Evolutionary conservation across 1,140 invertebrate species (phyloP).

Genomic region (Drosophila punjabiensis): DNA sequence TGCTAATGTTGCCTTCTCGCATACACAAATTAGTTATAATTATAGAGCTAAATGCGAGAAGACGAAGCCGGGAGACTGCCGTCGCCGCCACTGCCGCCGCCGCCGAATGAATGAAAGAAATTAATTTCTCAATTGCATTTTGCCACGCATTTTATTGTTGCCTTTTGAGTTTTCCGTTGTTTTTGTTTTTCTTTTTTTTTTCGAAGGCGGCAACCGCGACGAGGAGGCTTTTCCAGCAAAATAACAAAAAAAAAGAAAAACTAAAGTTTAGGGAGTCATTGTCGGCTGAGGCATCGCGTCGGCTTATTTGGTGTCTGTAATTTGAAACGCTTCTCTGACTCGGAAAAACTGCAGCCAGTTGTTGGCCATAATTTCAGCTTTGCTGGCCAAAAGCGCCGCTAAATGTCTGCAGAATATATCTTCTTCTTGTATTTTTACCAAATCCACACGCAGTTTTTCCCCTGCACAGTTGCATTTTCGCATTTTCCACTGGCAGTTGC

Average conservation of each 20-base stretch:
- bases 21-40: conserved; percentile 83
- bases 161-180: conserved; percentile 31
- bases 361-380: conserved; percentile 49
- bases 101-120: conserved; percentile 72
- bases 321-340: conserved; percentile 84
- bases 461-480: conserved; percentile 21
- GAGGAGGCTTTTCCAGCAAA: conserved; percentile 18
- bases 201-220: conserved; percentile 59
- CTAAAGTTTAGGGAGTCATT: conserved; percentile 31
- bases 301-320: conserved; percentile 84
- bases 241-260: neutral
- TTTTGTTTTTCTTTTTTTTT: conserved; percentile 18
- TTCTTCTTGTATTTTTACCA: conserved; percentile 17
- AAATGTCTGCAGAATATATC: conserved; percentile 78
- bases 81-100: neutral
- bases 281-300: conserved; percentile 34
- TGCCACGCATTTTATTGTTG: conserved; percentile 82
- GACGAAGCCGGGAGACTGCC: conserved; percentile 24
- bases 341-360: conserved; percentile 70
- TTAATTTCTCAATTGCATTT: conserved; percentile 84
- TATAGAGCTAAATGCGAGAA: conserved; percentile 76
- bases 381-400: conserved; percentile 76
- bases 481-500: conserved; percentile 22
- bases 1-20: conserved; percentile 44
- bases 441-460: conserved; percentile 74